These are phyloP conservation scores for Cyclura pinguis DNA, from an alignment of 2,797 vertebrate genomes.

Conservation along the genomic window DNA sequence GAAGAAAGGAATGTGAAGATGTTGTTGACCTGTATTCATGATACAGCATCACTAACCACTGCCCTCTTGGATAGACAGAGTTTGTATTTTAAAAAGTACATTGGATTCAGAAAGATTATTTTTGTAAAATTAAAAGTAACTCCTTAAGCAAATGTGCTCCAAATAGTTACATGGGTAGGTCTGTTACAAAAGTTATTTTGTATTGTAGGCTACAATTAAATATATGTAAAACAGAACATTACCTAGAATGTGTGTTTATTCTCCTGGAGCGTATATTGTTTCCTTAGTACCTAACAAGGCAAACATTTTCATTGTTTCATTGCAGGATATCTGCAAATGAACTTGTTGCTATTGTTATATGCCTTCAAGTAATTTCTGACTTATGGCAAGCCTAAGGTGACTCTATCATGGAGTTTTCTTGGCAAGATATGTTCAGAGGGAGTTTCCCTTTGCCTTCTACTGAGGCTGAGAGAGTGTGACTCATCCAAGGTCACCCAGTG, in stretches of 20 bases:
- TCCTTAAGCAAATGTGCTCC: not conserved
- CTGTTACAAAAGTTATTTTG: conserved; percentile 36
- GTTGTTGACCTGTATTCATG: conserved; percentile 15
- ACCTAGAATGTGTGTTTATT: not conserved
- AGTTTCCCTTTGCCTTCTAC: no score
- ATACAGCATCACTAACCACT: not conserved
- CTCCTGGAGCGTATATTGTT: conserved; percentile 6
- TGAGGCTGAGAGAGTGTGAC: no score
- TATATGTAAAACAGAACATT: conserved; percentile 10
- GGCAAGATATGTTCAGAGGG: no score
- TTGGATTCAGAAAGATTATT: conserved; percentile 9
- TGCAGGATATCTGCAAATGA: not conserved
- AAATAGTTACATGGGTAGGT: not conserved
- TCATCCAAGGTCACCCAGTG: no score
- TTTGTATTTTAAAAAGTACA: conserved; percentile 27
- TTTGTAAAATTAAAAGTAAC: not conserved
- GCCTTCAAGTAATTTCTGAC: no score
- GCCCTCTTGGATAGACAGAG: conserved; percentile 24
- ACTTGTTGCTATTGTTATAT: no score
- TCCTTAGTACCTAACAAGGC: conserved; percentile 28
- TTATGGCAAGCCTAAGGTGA: no score
- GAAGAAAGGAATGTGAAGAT: not conserved
- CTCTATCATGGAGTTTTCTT: no score
- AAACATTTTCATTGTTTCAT: conserved; percentile 1
- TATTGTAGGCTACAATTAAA: conserved; percentile 17